A percentile compares a stretch with the other conserved stretches of the same genome.
phyloP scores from a whole-genome alignment of 2,888 invertebrate genomes.

The Lissocephala sabroskyi region DNA sequence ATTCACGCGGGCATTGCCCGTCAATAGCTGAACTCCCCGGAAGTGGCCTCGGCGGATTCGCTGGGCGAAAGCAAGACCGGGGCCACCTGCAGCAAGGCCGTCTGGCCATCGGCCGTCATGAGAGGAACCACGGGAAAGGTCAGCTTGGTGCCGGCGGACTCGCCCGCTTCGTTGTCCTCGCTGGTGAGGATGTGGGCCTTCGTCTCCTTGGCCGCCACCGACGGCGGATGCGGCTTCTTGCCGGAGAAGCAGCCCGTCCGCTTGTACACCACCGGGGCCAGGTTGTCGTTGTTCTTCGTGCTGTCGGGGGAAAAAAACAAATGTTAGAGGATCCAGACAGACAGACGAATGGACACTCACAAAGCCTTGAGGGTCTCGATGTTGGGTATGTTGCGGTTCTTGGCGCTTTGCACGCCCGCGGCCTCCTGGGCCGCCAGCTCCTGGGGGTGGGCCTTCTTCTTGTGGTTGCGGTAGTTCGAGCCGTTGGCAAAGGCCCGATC shows the following conservation, averaged over 20 bases:
- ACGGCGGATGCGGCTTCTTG: conserved; percentile 48
- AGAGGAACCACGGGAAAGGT: background rate
- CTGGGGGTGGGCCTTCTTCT: conserved; percentile 70
- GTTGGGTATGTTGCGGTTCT: conserved; percentile 71
- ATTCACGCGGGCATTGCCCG: conserved; percentile 33
- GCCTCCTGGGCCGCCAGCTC: conserved; percentile 71
- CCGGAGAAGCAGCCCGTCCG: conserved; percentile 67
- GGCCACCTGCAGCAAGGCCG: conserved; percentile 1
- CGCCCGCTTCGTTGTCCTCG: too few relatives aligned
- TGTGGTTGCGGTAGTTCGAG: conserved; percentile 72
- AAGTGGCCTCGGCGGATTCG: conserved; percentile 2
- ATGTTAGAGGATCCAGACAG: background rate
- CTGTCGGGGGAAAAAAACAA: conserved; percentile 25
- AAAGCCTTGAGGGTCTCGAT: conserved; percentile 69
- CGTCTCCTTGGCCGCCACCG: too few relatives aligned
- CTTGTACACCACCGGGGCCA: conserved; percentile 66
- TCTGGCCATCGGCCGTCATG: conserved; percentile 14
- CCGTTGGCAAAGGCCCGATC: conserved; percentile 72
- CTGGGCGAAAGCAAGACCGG: background rate
- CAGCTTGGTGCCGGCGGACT: too few relatives aligned
- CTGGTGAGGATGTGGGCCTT: too few relatives aligned
- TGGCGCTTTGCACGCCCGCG: conserved; percentile 61
- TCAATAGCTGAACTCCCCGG: conserved; percentile 15
- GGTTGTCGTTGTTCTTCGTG: conserved; percentile 64
- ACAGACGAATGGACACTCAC: conserved; percentile 40